phyloP scores from a whole-genome alignment of 2,888 invertebrate genomes.

The Callyntrura sp. region DNA sequence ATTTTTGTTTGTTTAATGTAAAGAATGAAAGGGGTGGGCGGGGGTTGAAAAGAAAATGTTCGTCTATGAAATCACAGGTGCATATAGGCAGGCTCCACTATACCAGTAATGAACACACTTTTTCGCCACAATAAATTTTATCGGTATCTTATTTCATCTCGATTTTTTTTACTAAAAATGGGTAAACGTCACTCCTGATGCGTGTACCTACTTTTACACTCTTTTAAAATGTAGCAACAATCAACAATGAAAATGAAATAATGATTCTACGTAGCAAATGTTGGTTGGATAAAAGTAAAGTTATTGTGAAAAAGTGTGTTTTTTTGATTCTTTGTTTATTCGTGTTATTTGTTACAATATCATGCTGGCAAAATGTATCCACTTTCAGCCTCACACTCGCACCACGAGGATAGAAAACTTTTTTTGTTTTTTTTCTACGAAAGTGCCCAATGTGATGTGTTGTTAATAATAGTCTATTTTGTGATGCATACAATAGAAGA shows the following conservation, averaged over 20 bases:
- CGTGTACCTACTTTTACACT: no score
- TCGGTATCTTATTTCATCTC: not conserved
- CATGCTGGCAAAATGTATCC: constrained; percentile 50
- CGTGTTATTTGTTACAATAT: constrained; percentile 32
- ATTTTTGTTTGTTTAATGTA: no score
- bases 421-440: not conserved
- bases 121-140: constrained; percentile 2
- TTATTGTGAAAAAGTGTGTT: not conserved
- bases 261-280: no score
- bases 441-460: not conserved
- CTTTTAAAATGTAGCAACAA: no score
- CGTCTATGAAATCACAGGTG: no score
- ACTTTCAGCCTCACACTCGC: constrained; percentile 56
- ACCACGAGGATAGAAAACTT: not conserved
- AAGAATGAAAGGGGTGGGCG: not conserved
- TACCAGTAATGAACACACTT: not conserved
- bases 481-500: not conserved
- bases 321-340: not conserved
- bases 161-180: no score
- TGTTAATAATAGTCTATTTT: constrained; percentile 2
- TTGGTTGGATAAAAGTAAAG: no score
- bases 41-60: not conserved
- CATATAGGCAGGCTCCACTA: not conserved
- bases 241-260: no score
- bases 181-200: no score